Evolutionary conservation across 2,888 invertebrate genomes (phyloP).

Genomic region (Aethes cnicana): DNA sequence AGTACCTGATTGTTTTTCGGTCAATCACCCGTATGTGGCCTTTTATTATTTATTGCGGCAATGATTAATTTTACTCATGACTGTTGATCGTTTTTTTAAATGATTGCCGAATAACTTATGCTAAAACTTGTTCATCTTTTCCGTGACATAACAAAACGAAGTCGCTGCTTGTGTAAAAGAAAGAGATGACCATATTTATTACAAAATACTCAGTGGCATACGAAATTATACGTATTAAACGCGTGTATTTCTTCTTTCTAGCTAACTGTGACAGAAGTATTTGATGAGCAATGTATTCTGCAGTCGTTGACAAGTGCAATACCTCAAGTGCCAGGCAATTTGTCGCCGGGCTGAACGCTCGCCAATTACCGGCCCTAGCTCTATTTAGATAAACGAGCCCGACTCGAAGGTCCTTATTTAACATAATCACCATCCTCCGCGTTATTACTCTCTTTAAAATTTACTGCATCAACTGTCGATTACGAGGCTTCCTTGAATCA

Average conservation of each 20-base stretch:
- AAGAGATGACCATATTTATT: no score
- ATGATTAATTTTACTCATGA: constrained; percentile 37
- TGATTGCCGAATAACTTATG: constrained; percentile 9
- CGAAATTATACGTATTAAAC: no score
- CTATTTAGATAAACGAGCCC: constrained; percentile 62
- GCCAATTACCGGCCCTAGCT: constrained; percentile 66
- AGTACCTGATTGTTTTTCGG: constrained; percentile 78
- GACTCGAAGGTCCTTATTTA: constrained; percentile 53
- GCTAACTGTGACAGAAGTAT: no score
- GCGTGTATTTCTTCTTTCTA: no score
- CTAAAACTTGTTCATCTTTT: no score
- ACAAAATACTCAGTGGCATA: no score
- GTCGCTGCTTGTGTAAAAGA: not conserved
- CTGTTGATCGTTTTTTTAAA: constrained; percentile 7
- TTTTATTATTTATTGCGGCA: constrained; percentile 59
- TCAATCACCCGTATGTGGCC: constrained; percentile 60
- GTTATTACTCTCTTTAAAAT: constrained; percentile 61
- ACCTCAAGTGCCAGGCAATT: constrained; percentile 13
- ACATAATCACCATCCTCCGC: constrained; percentile 60
- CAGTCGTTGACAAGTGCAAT: constrained; percentile 13
- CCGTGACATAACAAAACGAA: no score
- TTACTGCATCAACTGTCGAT: constrained; percentile 50
- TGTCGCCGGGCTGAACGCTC: constrained; percentile 55
- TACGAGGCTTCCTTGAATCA: constrained; percentile 49
- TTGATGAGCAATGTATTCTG: not conserved